Base-by-base conservation (phyloP, 2,113 vertebrate species). In the Camelus bactrianus region DNA sequence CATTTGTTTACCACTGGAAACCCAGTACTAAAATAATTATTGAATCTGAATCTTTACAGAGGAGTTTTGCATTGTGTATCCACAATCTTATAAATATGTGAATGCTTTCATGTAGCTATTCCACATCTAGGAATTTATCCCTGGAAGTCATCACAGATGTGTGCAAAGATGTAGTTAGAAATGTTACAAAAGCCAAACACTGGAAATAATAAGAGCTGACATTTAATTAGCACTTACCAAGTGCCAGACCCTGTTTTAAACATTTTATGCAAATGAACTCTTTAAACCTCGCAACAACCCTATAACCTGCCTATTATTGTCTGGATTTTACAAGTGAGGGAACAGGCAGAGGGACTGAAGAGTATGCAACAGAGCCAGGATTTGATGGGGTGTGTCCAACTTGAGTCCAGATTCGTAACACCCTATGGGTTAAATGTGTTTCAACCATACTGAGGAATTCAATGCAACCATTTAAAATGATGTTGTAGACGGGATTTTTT, bases 171-270 rank as follows among this genome's bases (percentile, higher is more conserved):
- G 65, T 9, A 46, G 86, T 75, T 84, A 87, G 92, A 92, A 67
- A 95, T 73, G 70, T 50, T 73, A 82, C 50, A 93, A 87, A 65
- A 60, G 56, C 86, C 48, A 91, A 88, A 15, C 6, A 16, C 64
- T 91, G 90, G 76, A 73, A 88, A 80, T 80, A 94, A 83, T 65
- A 95, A 48, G 92, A 79, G 60, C 48, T 87, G 94, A 92, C n/a
- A 52, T 46, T 77, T 97, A 94, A 96, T 95, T 83, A 93, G 60
- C 80, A 90, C 75, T 20, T 95, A 90, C 38, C 20, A 24, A 6
- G 38, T 48, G 50, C 88, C 76, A 91, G 81, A 58, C 48, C 65
- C 50, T 10, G 35, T 67, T 94, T 62, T 75, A 80, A 93, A 64
- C 86, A 58, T 69, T 72, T 80, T 87, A 80, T 3, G 26, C 35